Evolutionary conservation across 2,888 invertebrate species (phyloP).

Genomic region (Drosophila meridionalis): DNA sequence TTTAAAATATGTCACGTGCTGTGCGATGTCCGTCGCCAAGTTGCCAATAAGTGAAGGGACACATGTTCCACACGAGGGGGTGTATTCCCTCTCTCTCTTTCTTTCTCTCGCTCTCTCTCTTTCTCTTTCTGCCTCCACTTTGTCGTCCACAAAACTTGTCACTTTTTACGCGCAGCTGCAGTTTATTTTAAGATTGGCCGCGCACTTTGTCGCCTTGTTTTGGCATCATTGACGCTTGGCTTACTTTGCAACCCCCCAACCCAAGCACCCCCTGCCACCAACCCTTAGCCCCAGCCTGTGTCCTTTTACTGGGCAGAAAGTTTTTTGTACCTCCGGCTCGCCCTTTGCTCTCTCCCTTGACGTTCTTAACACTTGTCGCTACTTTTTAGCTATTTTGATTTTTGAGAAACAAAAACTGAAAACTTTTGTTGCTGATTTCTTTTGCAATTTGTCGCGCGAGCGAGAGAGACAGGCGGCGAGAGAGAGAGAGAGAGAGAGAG

Average conservation of each 20-base stretch:
- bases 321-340: constrained; percentile 33
- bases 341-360: constrained; percentile 6
- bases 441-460: constrained; percentile 69
- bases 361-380: constrained; percentile 72
- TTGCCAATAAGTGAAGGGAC: constrained; percentile 71
- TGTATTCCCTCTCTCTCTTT: constrained; percentile 1
- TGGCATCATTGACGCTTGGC: constrained; percentile 59
- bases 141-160: constrained; percentile 66
- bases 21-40: constrained; percentile 59
- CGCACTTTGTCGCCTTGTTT: constrained; percentile 73
- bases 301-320: constrained; percentile 48
- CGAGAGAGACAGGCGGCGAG: not conserved
- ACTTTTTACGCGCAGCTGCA: constrained; percentile 81
- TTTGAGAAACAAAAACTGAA: constrained; percentile 73
- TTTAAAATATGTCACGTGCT: constrained; percentile 77
- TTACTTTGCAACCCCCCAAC: constrained; percentile 46
- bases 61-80: constrained; percentile 45
- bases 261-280: not conserved
- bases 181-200: constrained; percentile 81
- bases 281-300: constrained; percentile 8
- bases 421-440: constrained; percentile 80
- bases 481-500: not conserved
- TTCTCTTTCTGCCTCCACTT: not conserved
- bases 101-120: constrained; percentile 3
- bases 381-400: constrained; percentile 81